A percentile compares a stretch with the other conserved stretches of the same genome.
Evolutionary conservation across 2,888 invertebrate species (phyloP).

Genomic region (Tribolium freemani): DNA sequence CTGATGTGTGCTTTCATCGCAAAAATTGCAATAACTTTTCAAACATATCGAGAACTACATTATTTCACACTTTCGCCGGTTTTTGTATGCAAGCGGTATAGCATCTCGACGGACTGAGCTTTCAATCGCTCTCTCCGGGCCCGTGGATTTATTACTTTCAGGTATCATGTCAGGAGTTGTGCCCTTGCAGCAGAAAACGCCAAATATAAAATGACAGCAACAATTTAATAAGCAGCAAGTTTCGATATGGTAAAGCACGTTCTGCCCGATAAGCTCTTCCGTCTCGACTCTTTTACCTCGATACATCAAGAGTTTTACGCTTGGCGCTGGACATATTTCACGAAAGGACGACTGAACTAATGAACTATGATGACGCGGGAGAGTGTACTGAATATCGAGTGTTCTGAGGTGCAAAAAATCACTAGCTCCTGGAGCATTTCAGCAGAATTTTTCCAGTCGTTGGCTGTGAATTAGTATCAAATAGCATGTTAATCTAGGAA

Average conservation of each 20-base stretch:
- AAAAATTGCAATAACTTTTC: no score
- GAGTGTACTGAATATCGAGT: not conserved
- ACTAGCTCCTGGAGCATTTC: no score
- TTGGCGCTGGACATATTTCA: conserved; percentile 21
- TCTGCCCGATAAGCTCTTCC: conserved; percentile 54
- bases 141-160: conserved; percentile 53
- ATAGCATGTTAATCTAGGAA: conserved; percentile 5
- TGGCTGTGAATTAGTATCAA: not conserved
- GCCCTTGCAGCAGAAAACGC: conserved; percentile 48
- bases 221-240: conserved; percentile 58
- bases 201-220: conserved; percentile 57
- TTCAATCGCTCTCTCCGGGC: conserved; percentile 57
- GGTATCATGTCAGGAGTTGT: conserved; percentile 53
- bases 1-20: no score
- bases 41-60: no score
- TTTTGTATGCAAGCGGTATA: conserved; percentile 52
- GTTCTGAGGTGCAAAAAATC: not conserved
- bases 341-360: conserved; percentile 12
- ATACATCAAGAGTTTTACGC: conserved; percentile 27
- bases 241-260: conserved; percentile 53
- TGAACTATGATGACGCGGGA: conserved; percentile 12
- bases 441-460: not conserved
- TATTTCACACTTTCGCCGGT: not conserved
- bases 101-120: conserved; percentile 53
- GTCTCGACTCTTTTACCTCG: conserved; percentile 16